Percentiles rank a stretch among this genome's conserved stretches.
Evolutionary conservation across 2,888 invertebrate genomes (phyloP).

Genomic region (Yponomeuta plumbellus): DNA sequence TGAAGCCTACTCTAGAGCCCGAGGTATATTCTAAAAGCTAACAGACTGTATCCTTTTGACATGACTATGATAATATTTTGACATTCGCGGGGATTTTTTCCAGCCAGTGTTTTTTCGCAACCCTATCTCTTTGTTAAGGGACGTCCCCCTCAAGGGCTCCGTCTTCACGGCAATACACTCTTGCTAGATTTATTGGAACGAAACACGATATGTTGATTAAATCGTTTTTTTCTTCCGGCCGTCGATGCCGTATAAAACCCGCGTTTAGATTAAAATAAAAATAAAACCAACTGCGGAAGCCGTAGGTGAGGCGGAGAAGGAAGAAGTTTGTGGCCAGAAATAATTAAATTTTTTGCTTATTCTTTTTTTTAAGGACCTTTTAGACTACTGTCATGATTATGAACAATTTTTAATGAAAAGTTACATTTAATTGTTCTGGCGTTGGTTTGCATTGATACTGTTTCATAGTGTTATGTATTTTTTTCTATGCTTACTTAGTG

Average conservation of each 20-base stretch:
- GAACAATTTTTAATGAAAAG: too few relatives aligned
- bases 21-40: too few relatives aligned
- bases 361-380: not conserved
- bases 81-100: too few relatives aligned
- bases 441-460: too few relatives aligned
- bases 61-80: too few relatives aligned
- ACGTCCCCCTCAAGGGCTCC: not conserved
- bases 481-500: too few relatives aligned
- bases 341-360: not conserved
- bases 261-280: not conserved
- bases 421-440: too few relatives aligned
- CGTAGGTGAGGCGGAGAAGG: not conserved
- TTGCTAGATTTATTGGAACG: not conserved
- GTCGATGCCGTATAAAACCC: not conserved
- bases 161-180: not conserved
- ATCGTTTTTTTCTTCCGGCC: not conserved
- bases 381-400: too few relatives aligned
- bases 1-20: too few relatives aligned
- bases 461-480: too few relatives aligned
- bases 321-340: not conserved
- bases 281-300: not conserved
- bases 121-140: not conserved
- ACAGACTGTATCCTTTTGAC: too few relatives aligned
- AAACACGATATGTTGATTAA: not conserved
- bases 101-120: not conserved